Conservation (phyloP, 1,140 invertebrate species). For the Hypsibius dujardini region DNA sequence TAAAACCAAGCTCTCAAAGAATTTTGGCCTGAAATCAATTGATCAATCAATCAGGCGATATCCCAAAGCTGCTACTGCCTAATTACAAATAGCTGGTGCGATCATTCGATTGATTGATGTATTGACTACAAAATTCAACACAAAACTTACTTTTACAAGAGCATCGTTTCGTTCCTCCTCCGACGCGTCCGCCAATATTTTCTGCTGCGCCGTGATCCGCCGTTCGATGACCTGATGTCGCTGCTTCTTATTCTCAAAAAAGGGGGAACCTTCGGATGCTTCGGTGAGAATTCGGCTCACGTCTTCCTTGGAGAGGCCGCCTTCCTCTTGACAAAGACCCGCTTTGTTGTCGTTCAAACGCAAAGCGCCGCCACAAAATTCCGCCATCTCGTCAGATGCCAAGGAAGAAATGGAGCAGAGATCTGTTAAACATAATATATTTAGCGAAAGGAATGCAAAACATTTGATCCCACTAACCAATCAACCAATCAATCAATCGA, state of each 20-base stretch:
- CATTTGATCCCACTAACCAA: too few relatives aligned
- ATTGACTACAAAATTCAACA: constrained; percentile 16
- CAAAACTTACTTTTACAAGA: constrained; percentile 28
- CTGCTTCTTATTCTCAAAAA: constrained; percentile 38
- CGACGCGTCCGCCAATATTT: constrained; percentile 29
- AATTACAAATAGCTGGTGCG: background rate
- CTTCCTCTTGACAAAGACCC: background rate
- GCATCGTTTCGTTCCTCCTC: constrained; percentile 30
- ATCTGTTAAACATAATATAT: too few relatives aligned
- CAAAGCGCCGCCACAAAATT: background rate
- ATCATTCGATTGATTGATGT: constrained; percentile 9
- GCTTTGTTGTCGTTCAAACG: constrained; percentile 16
- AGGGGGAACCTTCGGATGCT: constrained; percentile 42
- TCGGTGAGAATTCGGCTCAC: constrained; percentile 44
- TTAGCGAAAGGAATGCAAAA: too few relatives aligned
- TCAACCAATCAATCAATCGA: too few relatives aligned
- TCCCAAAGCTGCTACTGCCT: constrained; percentile 14
- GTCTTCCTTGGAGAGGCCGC: constrained; percentile 26
- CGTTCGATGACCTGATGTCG: constrained; percentile 34
- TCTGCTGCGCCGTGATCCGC: constrained; percentile 35
- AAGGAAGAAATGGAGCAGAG: too few relatives aligned
- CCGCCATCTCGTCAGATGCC: background rate
- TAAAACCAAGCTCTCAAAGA: background rate
- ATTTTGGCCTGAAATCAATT: background rate
- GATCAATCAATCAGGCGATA: background rate